Conservation (phyloP, 1,140 invertebrate genomes). For the Muscidifurax raptorellus region DNA sequence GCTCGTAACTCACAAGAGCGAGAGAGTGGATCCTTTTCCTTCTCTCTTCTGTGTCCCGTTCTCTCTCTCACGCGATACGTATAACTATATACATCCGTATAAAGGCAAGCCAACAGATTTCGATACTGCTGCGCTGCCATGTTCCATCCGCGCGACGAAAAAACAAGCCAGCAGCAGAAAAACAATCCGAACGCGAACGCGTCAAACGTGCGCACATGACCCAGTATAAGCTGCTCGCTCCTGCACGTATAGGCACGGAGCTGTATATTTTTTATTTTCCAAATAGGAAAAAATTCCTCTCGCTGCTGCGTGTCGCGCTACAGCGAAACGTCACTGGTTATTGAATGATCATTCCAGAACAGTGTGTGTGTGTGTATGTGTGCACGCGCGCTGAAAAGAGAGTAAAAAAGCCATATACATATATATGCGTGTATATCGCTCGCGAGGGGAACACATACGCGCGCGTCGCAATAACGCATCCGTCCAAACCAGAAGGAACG, state of each 20-base stretch:
- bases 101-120: background rate
- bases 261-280: background rate
- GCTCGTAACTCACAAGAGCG: background rate
- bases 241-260: background rate
- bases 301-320: background rate
- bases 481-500: constrained; percentile 42
- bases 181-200: background rate
- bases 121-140: background rate
- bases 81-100: background rate
- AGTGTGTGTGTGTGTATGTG: background rate
- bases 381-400: background rate
- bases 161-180: constrained; percentile 4
- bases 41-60: background rate
- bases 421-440: background rate
- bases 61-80: too few relatives aligned
- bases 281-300: constrained; percentile 15
- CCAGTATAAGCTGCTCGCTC: background rate
- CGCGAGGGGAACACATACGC: background rate
- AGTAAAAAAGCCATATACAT: background rate
- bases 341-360: constrained; percentile 16
- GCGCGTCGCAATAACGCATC: constrained; percentile 19
- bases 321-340: constrained; percentile 2
- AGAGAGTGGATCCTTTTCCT: background rate
- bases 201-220: constrained; percentile 1
- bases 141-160: background rate